Conservation (phyloP, 2,888 invertebrate species). For the Subacronicta megacephala region DNA sequence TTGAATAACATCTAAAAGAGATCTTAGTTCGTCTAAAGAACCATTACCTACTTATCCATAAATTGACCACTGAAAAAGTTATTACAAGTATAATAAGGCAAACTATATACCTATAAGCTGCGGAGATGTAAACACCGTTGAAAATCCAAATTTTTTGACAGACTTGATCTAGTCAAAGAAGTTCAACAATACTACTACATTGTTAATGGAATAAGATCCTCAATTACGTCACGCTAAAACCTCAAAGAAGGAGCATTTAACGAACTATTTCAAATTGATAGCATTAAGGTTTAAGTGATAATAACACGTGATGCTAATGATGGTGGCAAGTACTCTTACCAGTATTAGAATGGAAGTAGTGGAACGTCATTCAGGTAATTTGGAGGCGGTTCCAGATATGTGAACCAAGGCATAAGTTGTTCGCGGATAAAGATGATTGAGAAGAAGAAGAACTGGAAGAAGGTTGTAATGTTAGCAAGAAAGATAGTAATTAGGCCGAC, state of each 20-base stretch:
- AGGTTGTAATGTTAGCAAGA: no score
- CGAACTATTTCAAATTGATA: slow-evolving; percentile 43
- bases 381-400: slow-evolving; percentile 65
- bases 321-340: slow-evolving; percentile 70
- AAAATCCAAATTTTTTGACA: background rate
- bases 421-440: slow-evolving; percentile 13
- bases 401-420: slow-evolving; percentile 48
- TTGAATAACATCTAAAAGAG: no score
- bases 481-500: no score
- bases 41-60: no score
- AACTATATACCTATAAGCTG: no score
- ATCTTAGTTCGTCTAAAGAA: no score
- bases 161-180: background rate
- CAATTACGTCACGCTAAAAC: background rate
- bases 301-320: slow-evolving; percentile 68
- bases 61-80: no score
- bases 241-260: slow-evolving; percentile 15
- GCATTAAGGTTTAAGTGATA: slow-evolving; percentile 56
- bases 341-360: slow-evolving; percentile 74
- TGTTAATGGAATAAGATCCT: slow-evolving; percentile 10
- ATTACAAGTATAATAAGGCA: no score
- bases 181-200: slow-evolving; percentile 8
- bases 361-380: slow-evolving; percentile 80
- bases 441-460: no score
- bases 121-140: no score